Evolutionary conservation across 2,113 vertebrate species (phyloP).

Genomic region (Mungos mungo): DNA sequence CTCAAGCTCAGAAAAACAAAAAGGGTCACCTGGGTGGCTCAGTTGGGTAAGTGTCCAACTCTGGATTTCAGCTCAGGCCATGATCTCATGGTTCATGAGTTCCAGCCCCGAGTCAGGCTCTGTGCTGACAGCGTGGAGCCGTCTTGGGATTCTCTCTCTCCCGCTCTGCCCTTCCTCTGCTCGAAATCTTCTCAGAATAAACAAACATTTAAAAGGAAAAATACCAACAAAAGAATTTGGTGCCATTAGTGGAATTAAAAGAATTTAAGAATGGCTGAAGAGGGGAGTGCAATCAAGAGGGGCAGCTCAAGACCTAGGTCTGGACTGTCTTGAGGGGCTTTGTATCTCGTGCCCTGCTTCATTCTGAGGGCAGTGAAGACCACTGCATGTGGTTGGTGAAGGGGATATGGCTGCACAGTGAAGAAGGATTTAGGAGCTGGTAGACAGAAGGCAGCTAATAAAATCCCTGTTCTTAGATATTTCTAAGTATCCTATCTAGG

Average conservation of each 20-base stretch:
- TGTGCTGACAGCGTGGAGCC: too few species aligned
- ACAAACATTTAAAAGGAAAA: neutral
- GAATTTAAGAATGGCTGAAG: neutral
- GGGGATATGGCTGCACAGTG: neutral
- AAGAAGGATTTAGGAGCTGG: neutral
- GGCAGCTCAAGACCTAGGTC: neutral
- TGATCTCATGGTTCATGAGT: too few species aligned
- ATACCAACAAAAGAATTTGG: neutral
- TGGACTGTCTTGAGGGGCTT: neutral
- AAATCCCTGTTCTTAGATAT: too few species aligned
- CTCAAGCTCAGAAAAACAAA: neutral
- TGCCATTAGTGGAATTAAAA: neutral
- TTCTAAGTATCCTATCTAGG: too few species aligned
- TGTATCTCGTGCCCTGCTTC: neutral
- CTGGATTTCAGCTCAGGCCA: too few species aligned
- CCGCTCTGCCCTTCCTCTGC: too few species aligned
- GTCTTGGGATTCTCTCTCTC: too few species aligned
- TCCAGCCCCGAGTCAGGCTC: too few species aligned
- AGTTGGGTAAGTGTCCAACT: too few species aligned
- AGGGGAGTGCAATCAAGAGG: neutral
- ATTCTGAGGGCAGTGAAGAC: neutral
- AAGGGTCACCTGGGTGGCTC: neutral
- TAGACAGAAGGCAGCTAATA: neutral
- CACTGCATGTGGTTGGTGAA: neutral
- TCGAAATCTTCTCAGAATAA: too few species aligned